phyloP scores from a whole-genome alignment of 2,888 invertebrate species.

The Pachydiplax longipennis region DNA sequence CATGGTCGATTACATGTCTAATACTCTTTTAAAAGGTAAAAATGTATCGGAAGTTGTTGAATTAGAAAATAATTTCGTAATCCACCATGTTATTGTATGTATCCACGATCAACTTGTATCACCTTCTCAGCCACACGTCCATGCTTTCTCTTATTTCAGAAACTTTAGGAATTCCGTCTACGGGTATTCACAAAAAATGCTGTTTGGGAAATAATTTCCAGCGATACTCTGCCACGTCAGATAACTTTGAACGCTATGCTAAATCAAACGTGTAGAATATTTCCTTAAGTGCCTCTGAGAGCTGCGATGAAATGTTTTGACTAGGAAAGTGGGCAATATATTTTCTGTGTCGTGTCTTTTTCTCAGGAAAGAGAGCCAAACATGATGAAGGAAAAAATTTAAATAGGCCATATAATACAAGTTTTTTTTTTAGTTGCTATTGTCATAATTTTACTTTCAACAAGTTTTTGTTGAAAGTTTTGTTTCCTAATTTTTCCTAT shows the following conservation, averaged over 20 bases:
- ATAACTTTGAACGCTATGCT: background rate
- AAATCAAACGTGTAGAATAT: background rate
- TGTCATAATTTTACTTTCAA: too few species aligned
- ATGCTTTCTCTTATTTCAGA: too few species aligned
- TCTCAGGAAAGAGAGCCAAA: background rate
- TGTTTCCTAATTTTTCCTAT: too few species aligned
- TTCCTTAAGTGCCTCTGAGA: constrained; percentile 31
- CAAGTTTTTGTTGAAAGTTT: too few species aligned
- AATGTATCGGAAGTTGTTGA: background rate
- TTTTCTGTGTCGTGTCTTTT: background rate
- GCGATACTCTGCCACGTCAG: background rate
- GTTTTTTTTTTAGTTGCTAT: too few species aligned
- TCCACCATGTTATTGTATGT: too few species aligned
- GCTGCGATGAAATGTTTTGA: background rate
- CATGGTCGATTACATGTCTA: too few species aligned
- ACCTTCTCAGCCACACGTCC: background rate
- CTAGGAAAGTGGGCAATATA: constrained; percentile 8
- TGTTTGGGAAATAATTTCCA: background rate
- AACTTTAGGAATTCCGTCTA: too few species aligned
- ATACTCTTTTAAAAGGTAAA: background rate
- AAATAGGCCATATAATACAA: too few species aligned
- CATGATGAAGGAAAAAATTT: background rate
- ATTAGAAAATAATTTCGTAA: too few species aligned
- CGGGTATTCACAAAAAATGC: background rate
- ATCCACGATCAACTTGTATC: too few species aligned